Evolutionary conservation across 2,888 invertebrate genomes (phyloP), one percentile per base, ranked within the genome.

Genomic region (Acrobasis consociella): DNA sequence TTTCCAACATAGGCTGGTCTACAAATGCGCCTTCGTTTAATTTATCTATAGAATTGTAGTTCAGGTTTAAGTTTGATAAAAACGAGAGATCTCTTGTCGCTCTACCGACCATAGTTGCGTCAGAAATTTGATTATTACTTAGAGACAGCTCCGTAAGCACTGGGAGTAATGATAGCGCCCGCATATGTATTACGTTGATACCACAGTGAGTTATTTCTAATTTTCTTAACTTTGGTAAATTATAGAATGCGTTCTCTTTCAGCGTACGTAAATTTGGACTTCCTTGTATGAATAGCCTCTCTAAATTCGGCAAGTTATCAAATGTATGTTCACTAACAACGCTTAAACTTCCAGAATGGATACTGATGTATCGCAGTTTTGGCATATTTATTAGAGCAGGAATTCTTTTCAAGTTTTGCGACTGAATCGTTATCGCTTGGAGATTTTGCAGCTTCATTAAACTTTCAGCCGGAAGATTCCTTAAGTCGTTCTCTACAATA

Each of bases 341-440:
- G 49, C 93, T 87, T 61, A 96, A 82, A 51, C 94, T 94, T 62
- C 92, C 93, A 0, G 96, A 96, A 77, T 96, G 95, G 46, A 97
- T 93, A 78, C 95, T 95, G 49, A 97, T 85, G 75, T 97, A 97
- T 65, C 95, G 94, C 52, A 97, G 86, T 76, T 95, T 95, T 10
- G 95, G 93, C 65, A 96, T 89, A 8, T 95, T 95, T 0, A 95
- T 94, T 74, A 97, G 95, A 62, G 94, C 90, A 0, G 97, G 97
- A 68, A 97, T 87, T 67, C 96, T 93, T 80, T 96, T 96, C 67
- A 97, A 89, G 68, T 94, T 93, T 65, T 95, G 95, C 9, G 96
- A 96, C 82, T 97, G 96, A 72, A 97, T 93, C 0, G 97, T 97
- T 51, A 97, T 93, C 2, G 97, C 97, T 91, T 97, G 96, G 62